Base-by-base conservation (phyloP, 2,113 vertebrate species). In the Pseudopodoces humilis region DNA sequence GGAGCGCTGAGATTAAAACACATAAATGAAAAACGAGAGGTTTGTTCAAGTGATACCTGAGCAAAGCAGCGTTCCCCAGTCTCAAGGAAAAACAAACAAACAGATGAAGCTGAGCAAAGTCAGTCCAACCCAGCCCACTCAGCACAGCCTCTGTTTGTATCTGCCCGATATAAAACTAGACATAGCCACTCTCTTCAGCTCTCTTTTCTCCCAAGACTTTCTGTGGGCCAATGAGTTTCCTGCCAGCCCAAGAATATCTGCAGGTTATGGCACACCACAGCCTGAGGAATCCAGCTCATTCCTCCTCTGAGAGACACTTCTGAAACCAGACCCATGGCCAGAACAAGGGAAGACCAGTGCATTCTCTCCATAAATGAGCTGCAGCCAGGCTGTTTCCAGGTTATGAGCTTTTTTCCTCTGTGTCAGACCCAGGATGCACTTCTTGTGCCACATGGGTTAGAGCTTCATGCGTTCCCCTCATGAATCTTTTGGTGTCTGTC, bases 61-160 rank as follows among this genome's bases (percentile, higher is more conserved):
- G 14, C 25, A 46, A 83, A 85, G 22, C n/a, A 13, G 5, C 4
- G 0, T 17, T 70, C 16, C 27, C 2, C 13, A 24, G 15, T 17
- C 46, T 43, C 33, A 92, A 53, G 35, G 15, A 35, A 89, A 35
- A 71, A 30, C 37, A 39, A 39, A 50, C 43, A n/a, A 3, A 2
- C 8, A 53, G 19, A 35, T 1, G 4, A 84, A 75, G 13, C 12
- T 1, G 5, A 59, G 30, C 0, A 3, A 68, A 53, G 14, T 7
- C 33, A 56, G 28, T 11, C 16, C 52, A 78, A 20, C 13, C 5
- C 49, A 83, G 23, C 16, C 6, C 15, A 76, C 13, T 13, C 35
- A 71, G 22, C 28, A 37, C 46, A 86, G 23, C 22, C 8, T 65
- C 35, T 58, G 13, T 12, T 69, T 4, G 8, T 43, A 19, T 46